Percentiles rank a stretch among this genome's conserved stretches.
Conservation (phyloP, 2,888 invertebrate species). For the Empis stercorea region DNA sequence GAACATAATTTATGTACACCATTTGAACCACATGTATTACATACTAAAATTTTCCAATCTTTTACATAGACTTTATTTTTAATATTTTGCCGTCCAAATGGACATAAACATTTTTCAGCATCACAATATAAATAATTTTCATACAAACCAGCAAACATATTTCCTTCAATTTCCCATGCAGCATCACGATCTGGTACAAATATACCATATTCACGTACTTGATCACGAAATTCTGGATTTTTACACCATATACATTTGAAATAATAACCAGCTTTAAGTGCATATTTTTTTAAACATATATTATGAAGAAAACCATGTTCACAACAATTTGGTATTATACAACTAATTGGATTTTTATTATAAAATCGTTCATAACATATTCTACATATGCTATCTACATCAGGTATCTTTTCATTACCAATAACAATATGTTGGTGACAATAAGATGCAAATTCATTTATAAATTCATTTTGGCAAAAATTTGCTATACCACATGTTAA, state of each 20-base stretch:
- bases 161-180: slow-evolving; percentile 60
- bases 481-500: slow-evolving; percentile 19
- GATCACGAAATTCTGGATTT: slow-evolving; percentile 20
- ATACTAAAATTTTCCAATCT: no score
- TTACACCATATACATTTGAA: slow-evolving; percentile 29
- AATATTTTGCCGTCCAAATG: slow-evolving; percentile 41
- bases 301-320: slow-evolving; percentile 24
- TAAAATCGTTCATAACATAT: slow-evolving; percentile 21
- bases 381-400: slow-evolving; percentile 15
- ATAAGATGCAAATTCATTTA: slow-evolving; percentile 21
- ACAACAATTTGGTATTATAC: slow-evolving; percentile 24
- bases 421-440: slow-evolving; percentile 22
- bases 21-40: no score
- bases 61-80: slow-evolving; percentile 2
- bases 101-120: slow-evolving; percentile 47
- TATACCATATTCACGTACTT: slow-evolving; percentile 22
- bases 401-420: slow-evolving; percentile 15
- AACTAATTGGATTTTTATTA: slow-evolving; percentile 9
- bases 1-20: no score
- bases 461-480: slow-evolving; percentile 19
- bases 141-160: slow-evolving; percentile 59
- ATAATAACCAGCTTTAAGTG: slow-evolving; percentile 28
- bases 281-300: slow-evolving; percentile 24
- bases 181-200: slow-evolving; percentile 52
- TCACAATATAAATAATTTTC: slow-evolving; percentile 48